Conservation (phyloP, 2,888 invertebrate genomes). For the Caenorhabditis japonica region DNA sequence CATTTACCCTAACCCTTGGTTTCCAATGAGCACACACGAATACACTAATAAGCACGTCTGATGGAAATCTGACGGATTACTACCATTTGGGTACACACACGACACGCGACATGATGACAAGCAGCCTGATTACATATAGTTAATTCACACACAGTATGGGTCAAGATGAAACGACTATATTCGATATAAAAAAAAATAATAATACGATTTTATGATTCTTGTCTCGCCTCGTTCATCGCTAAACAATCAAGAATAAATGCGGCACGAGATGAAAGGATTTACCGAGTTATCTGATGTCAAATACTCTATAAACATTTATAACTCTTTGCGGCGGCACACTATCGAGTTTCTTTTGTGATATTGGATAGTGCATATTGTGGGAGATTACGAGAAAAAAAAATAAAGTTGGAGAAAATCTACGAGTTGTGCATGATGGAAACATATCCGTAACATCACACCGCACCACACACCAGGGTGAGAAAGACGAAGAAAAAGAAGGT, state of each 20-base stretch:
- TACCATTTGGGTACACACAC: not conserved
- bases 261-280: slow-evolving; percentile 3
- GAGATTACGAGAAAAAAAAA: too few relatives aligned
- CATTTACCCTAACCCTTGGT: slow-evolving; percentile 37
- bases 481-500: slow-evolving; percentile 19
- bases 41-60: slow-evolving; percentile 28
- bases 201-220: not conserved
- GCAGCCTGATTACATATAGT: not conserved
- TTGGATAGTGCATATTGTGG: too few relatives aligned
- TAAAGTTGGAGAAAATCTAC: too few relatives aligned
- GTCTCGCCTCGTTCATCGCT: not conserved
- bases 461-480: slow-evolving; percentile 36
- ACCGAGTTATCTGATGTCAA: slow-evolving; percentile 35
- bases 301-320: slow-evolving; percentile 29
- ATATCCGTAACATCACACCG: too few relatives aligned
- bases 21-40: slow-evolving; percentile 2
- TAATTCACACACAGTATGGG: too few relatives aligned
- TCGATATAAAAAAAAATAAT: not conserved
- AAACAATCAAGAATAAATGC: not conserved
- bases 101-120: slow-evolving; percentile 6
- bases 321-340: slow-evolving; percentile 24
- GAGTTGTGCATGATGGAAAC: too few relatives aligned
- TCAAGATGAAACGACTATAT: not conserved
- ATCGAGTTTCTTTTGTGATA: too few relatives aligned
- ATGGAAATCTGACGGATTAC: slow-evolving; percentile 43